These are phyloP conservation scores for Caenorhabditis sp. DNA, from an alignment of 2,888 invertebrate genomes.

Conservation along the genomic window DNA sequence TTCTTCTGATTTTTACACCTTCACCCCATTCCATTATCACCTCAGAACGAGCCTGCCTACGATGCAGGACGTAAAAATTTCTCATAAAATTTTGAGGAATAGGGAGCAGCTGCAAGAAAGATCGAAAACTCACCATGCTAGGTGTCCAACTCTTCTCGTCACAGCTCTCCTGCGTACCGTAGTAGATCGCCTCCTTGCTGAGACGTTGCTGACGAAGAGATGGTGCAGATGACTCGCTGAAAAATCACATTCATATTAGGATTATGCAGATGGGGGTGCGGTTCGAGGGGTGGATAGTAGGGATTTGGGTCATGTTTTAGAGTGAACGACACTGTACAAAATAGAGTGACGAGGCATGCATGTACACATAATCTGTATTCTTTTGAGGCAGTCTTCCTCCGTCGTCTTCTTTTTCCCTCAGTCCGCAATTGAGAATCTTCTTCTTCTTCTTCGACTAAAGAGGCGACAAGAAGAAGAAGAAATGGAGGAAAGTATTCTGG, in stretches of 20 bases:
- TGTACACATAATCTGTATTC: constrained; percentile 48
- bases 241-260: constrained; percentile 24
- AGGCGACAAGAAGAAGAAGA: constrained; percentile 30
- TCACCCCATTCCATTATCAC: constrained; percentile 42
- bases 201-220: constrained; percentile 68
- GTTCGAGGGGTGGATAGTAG: constrained; percentile 3
- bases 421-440: constrained; percentile 14
- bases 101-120: constrained; percentile 12
- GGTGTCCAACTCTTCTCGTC: constrained; percentile 74
- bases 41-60: constrained; percentile 15
- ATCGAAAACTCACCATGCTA: constrained; percentile 57
- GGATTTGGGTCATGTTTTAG: constrained; percentile 41
- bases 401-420: background rate
- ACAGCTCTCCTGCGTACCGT: constrained; percentile 65
- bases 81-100: background rate
- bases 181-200: constrained; percentile 65
- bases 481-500: constrained; percentile 30
- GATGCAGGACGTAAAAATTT: background rate
- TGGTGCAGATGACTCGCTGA: constrained; percentile 73
- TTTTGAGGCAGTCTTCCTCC: constrained; percentile 5
- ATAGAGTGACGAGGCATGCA: constrained; percentile 7
- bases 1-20: constrained; percentile 16
- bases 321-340: constrained; percentile 13
- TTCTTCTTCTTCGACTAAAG: constrained; percentile 34
- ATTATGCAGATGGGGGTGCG: background rate